These are phyloP conservation scores for Nipponacmea schrenckii DNA, from an alignment of 2,888 invertebrate species.

Conservation along the genomic window DNA sequence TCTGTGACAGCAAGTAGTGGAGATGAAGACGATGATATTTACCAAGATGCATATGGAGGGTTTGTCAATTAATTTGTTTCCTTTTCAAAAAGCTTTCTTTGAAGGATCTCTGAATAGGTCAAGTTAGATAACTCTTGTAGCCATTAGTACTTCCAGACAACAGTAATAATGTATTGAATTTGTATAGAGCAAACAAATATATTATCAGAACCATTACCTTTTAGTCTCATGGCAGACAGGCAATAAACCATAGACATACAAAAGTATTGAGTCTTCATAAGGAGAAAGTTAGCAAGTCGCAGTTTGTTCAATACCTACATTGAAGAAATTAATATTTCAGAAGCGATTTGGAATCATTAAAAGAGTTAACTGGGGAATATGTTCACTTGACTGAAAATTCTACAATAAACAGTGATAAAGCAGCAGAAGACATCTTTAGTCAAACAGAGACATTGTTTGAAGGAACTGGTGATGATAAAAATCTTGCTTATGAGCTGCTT, in stretches of 20 bases:
- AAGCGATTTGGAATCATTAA: constrained; percentile 34
- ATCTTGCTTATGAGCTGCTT: constrained; percentile 56
- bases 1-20: constrained; percentile 50
- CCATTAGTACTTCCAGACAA: background rate
- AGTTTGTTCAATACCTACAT: constrained; percentile 11
- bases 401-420: background rate
- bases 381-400: background rate
- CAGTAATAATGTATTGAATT: too few species aligned
- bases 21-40: constrained; percentile 60
- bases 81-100: background rate
- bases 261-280: too few species aligned
- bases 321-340: constrained; percentile 17
- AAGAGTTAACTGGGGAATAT: constrained; percentile 27
- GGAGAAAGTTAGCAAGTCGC: too few species aligned
- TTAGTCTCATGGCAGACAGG: too few species aligned
- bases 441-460: constrained; percentile 60
- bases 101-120: constrained; percentile 14
- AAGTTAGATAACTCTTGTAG: constrained; percentile 21
- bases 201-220: too few species aligned
- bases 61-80: constrained; percentile 20
- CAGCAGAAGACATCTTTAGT: constrained; percentile 30
- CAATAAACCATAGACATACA: too few species aligned
- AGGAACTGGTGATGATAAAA: constrained; percentile 52
- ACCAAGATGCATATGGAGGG: constrained; percentile 57
- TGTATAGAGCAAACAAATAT: too few species aligned